Evolutionary conservation across 2,113 vertebrate species (phyloP), one percentile per base, ranked within the genome.

Genomic region (Oophaga pumilio): DNA sequence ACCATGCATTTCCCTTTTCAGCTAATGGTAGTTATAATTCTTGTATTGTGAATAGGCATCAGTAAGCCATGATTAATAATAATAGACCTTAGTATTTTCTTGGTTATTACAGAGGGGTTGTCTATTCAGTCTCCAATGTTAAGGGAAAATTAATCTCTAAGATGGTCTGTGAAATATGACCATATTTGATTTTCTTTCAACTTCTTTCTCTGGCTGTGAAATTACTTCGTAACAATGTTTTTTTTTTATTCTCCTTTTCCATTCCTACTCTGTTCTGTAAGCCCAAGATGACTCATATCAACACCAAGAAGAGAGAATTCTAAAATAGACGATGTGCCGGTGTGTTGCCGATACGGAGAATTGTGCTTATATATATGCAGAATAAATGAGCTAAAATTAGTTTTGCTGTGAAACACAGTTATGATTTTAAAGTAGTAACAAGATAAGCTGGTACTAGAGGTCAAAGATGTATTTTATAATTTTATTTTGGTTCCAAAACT

Each of bases 301-400:
- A 88, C 87, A 88, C 79, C 76, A 69, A 62, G 69, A 88, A 88
- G 81, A 73, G 49, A 62, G 81, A 84, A n/a, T 77, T 64, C 49
- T 77, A 66, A 88, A 88, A 88, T 77, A 88, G 87, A 76, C 33
- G 56, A 66, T 56, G 24, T 68, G 87, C 71, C 56, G 80, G 80
- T 83, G 73, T 88, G 73, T 43, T 33, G 77, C 33, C 73, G 60
- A 77, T 83, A 73, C 62, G 60, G 52, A n/a, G 87, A 68, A 88
- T 82, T 76, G 79, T 60, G 87, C 80, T 88, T 88, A 88, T 88
- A 71, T 88, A 71, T 83, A 88, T 84, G 69, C 71, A 76, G 87
- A 88, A 68, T 88, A 82, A 66, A 84, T 71, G 50, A 62, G 28
- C 73, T 88, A 88, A 77, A 84, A 84, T 88, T 88, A 88, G 86